Evolutionary conservation across 2,888 invertebrate species (phyloP).

Genomic region (Digitonthophagus gazella): DNA sequence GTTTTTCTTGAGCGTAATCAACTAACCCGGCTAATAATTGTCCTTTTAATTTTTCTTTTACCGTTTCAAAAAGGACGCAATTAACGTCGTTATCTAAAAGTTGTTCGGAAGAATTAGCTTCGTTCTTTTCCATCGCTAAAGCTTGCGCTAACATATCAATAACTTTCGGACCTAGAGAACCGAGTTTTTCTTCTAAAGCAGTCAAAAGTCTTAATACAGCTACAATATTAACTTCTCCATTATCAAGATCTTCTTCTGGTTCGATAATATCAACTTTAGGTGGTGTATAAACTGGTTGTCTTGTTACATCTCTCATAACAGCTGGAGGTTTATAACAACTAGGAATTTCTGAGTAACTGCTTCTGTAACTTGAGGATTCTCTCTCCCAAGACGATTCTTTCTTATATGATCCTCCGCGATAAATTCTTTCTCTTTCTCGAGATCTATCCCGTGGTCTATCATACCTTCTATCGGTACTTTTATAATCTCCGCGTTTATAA

Average conservation of each 20-base stretch:
- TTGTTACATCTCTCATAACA: slow-evolving; percentile 44
- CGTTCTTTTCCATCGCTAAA: slow-evolving; percentile 72
- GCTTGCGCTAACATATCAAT: slow-evolving; percentile 75
- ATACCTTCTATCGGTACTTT: slow-evolving; percentile 22
- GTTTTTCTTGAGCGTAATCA: slow-evolving; percentile 64
- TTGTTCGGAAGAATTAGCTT: slow-evolving; percentile 73
- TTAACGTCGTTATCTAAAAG: slow-evolving; percentile 70
- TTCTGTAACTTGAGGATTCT: slow-evolving; percentile 29
- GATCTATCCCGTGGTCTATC: slow-evolving; percentile 10
- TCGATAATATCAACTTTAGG: slow-evolving; percentile 17
- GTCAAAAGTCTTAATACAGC: slow-evolving; percentile 72
- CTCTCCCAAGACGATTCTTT: slow-evolving; percentile 24
- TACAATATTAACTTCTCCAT: slow-evolving; percentile 57
- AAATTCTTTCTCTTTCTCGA: slow-evolving; percentile 30
- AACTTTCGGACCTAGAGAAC: slow-evolving; percentile 79
- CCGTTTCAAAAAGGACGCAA: slow-evolving; percentile 77
- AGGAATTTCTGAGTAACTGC: slow-evolving; percentile 28
- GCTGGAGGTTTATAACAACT: slow-evolving; percentile 44
- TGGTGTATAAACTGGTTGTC: slow-evolving; percentile 38
- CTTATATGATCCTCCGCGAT: slow-evolving; percentile 21
- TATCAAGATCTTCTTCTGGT: slow-evolving; percentile 19
- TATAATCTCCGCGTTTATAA: slow-evolving; percentile 28
- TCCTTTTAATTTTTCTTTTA: slow-evolving; percentile 82
- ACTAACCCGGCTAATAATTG: slow-evolving; percentile 63
- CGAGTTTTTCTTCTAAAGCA: slow-evolving; percentile 78